Evolutionary conservation across 2,888 invertebrate species (phyloP), one percentile per base, ranked within the genome.

Genomic region (Agrochola lota): DNA sequence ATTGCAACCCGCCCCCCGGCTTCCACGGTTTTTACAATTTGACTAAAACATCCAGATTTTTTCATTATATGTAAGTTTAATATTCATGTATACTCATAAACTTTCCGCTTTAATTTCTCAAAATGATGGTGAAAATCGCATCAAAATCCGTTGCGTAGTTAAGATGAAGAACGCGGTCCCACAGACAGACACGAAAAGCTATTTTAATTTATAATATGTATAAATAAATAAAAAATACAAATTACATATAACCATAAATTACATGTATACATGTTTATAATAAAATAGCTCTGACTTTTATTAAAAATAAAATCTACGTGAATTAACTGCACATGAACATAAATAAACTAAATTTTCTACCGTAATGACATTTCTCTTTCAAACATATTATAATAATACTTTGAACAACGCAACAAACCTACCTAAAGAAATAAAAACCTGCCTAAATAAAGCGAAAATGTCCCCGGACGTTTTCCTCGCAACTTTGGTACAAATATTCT

Each of bases 401-500:
- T 75, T 35, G n/a, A 40, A 63, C 52, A 71, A 68, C 17, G 35
- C 7, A 43, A 71, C n/a, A 43, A 55, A n/a, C n/a, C n/a, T n/a
- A n/a, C n/a, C n/a, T n/a, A n/a, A n/a, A n/a, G n/a, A n/a, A n/a
- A n/a, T n/a, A n/a, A n/a, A n/a, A n/a, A n/a, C n/a, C n/a, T n/a
- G n/a, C n/a, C n/a, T 79, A 64, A 78, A 70, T 71, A 71, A 60
- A 64, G 8, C 35, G 7, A 62, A 83, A 52, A 70, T 17, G 30
- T 71, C 55, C 49, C 60, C 20, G 26, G 79, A 66, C 26, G 43
- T 83, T 75, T 52, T 30, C 63, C 15, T 20, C 23, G 71, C 20
- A 78, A 85, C 15, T 82, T 69, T 62, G 20, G 30, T 62, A 81
- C 68, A 88, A 84, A 85, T 81, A 81, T 85, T 84, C 35, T 52